Conservation (phyloP, 1,140 invertebrate species). For the Aphidius gifuensis region DNA sequence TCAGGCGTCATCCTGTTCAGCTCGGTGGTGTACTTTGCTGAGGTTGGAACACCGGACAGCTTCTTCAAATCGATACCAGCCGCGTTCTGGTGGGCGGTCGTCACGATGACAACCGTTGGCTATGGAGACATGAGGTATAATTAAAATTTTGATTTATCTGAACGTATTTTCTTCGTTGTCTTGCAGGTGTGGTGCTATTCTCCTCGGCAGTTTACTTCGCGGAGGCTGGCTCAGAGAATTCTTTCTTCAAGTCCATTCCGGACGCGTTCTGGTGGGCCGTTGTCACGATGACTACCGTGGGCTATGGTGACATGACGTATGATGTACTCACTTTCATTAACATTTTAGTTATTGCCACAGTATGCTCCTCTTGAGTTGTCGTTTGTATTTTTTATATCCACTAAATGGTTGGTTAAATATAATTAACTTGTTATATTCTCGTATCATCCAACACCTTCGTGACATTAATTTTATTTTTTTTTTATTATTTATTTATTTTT, state of each 20-base stretch:
- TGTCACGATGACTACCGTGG: slow-evolving; percentile 84
- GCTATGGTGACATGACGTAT: slow-evolving; percentile 99
- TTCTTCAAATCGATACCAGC: slow-evolving; percentile 98
- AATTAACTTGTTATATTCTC: slow-evolving; percentile 22
- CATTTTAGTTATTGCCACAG: slow-evolving; percentile 59
- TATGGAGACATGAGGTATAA: slow-evolving; percentile 95
- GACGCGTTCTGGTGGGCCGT: slow-evolving; percentile 94
- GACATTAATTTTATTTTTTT: slow-evolving; percentile 14
- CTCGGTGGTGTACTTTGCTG: slow-evolving; percentile 98
- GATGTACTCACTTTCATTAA: slow-evolving; percentile 72
- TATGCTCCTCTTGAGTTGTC: slow-evolving; percentile 45
- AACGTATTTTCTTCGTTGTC: slow-evolving; percentile 52
- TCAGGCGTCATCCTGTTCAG: slow-evolving; percentile 99
- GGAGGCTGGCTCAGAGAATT: slow-evolving; percentile 91
- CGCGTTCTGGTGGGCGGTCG: slow-evolving; percentile 99
- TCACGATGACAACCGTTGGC: slow-evolving; percentile 97
- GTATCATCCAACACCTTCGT: slow-evolving; percentile 2
- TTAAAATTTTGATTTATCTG: slow-evolving; percentile 49
- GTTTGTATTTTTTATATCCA: slow-evolving; percentile 36
- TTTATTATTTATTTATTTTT: not conserved
- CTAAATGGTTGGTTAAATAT: slow-evolving; percentile 29
- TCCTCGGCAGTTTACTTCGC: slow-evolving; percentile 98
- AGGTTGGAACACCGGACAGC: slow-evolving; percentile 94
- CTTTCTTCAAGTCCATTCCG: slow-evolving; percentile 97
- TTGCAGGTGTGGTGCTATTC: slow-evolving; percentile 95